phyloP scores from a whole-genome alignment of 2,888 invertebrate species.

The Drosophila meridionalis region DNA sequence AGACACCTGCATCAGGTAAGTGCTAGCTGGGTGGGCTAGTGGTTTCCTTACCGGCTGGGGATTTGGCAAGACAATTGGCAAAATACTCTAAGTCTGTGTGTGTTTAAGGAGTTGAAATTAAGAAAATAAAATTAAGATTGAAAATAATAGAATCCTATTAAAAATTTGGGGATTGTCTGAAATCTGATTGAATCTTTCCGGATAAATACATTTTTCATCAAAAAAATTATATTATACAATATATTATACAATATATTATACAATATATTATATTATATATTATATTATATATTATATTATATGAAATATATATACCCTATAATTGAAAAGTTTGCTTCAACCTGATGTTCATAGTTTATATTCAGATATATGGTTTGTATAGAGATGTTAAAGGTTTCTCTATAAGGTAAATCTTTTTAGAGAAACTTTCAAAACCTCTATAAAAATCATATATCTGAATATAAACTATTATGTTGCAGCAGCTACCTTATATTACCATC shows the following conservation, averaged over 20 bases:
- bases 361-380: too few relatives aligned
- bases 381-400: too few relatives aligned
- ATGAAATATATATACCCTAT: neutral
- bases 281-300: neutral
- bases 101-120: neutral
- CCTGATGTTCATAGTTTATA: too few relatives aligned
- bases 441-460: neutral
- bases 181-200: neutral
- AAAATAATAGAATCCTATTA: neutral
- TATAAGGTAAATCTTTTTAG: neutral
- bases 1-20: conserved; percentile 66
- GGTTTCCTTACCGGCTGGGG: neutral
- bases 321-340: neutral
- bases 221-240: too few relatives aligned
- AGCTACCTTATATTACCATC: too few relatives aligned
- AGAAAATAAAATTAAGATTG: neutral
- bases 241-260: too few relatives aligned
- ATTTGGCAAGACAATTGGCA: neutral
- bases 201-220: too few relatives aligned
- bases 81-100: neutral
- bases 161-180: neutral
- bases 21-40: conserved; percentile 7
- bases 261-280: too few relatives aligned
- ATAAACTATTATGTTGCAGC: neutral
- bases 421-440: too few relatives aligned